A percentile compares a stretch with the other conserved stretches of the same genome.
Evolutionary conservation across 2,888 invertebrate species (phyloP).

Genomic region (Nasonia oneida): DNA sequence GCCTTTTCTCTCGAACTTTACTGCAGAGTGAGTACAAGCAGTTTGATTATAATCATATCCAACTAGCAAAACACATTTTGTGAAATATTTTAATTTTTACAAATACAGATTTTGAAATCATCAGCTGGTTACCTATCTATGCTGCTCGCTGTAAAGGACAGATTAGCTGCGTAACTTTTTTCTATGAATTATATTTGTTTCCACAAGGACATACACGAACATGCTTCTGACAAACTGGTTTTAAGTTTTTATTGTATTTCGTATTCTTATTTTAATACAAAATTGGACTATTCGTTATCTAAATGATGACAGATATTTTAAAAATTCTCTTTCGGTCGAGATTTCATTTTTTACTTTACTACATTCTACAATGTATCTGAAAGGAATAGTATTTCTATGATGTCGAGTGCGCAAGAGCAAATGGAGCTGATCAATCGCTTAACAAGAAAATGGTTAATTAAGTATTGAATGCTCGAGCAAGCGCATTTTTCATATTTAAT

Average conservation of each 20-base stretch:
- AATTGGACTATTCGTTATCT: too few species aligned
- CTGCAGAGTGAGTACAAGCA: slow-evolving; percentile 62
- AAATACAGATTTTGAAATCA: slow-evolving; percentile 52
- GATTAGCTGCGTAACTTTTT: slow-evolving; percentile 12
- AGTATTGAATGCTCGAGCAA: slow-evolving; percentile 15
- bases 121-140: slow-evolving; percentile 55
- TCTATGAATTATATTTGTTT: not conserved
- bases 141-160: slow-evolving; percentile 49
- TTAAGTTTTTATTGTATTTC: too few species aligned
- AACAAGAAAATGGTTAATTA: not conserved
- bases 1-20: slow-evolving; percentile 69
- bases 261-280: too few species aligned
- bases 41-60: not conserved
- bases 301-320: too few species aligned
- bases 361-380: too few species aligned
- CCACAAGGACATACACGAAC: not conserved
- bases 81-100: too few species aligned
- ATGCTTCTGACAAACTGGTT: too few species aligned
- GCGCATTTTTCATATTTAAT: slow-evolving; percentile 33
- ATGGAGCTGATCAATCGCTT: not conserved
- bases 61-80: too few species aligned
- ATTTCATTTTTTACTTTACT: too few species aligned
- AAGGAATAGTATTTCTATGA: not conserved
- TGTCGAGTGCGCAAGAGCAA: not conserved
- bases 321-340: too few species aligned